Evolutionary conservation across 2,797 vertebrate species (phyloP), one percentile per base, ranked within the genome.

Genomic region (Lerista edwardsae): DNA sequence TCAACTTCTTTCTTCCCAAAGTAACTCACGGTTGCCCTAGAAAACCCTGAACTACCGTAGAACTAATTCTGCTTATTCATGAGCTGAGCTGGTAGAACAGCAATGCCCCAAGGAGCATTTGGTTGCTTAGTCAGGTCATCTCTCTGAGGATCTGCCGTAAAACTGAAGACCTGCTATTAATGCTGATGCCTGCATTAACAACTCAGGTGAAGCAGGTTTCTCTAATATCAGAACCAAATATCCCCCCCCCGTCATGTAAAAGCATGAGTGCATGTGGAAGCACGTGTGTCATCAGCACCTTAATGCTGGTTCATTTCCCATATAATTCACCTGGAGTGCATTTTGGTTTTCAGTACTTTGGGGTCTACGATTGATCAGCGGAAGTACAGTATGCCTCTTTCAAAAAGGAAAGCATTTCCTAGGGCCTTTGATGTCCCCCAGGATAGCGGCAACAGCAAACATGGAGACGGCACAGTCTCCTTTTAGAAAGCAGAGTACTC

Each of bases 321-420:
- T 55, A 75, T 59, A 74, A 90, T 86, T 80, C 80, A 55, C 1
- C 31, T 75, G 41, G 25, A 61, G 87, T 31, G 27, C 10, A 71
- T 31, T 4, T 15, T 73, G 11, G 65, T 79, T 55, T 86, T 75
- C 36, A 74, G 74, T 84, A 82, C 36, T 62, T n/a, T 41, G 74
- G 91, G 87, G 68, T 61, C 79, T 86, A 55, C 65, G 2, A 0
- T 81, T 89, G 89, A 87, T 84, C 1, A 86, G 57, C 23, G 47
- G 23, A 84, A 39, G 83, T n/a, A n/a, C n/a, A n/a, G n/a, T 34
- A 21, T 90, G 76, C 80, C 79, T 90, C 91, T 93, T 91, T 77
- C 85, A 86, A 89, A 89, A 86, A 91, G 84, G 87, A 75, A 84
- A 81, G 88, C 17, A 80, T 80, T 85, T 93, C 84, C 47, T n/a